A percentile compares a stretch with the other conserved stretches of the same genome.
These are phyloP conservation scores for Drosophila mauritiana DNA, from an alignment of 1,140 invertebrate species.

Conservation along the genomic window DNA sequence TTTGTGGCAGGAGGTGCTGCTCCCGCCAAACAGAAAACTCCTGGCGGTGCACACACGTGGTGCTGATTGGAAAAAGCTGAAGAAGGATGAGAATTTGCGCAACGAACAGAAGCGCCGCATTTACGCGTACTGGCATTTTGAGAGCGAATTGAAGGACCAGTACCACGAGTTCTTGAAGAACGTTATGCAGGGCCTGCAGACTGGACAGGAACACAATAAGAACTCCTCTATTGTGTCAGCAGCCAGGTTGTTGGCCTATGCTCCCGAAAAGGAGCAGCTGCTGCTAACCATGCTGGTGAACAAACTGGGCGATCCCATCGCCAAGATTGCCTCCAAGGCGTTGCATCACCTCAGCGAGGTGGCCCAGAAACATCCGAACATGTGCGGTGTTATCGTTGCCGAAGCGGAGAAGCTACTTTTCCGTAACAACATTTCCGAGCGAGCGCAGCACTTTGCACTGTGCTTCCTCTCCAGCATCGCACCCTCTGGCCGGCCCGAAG, in stretches of 20 bases:
- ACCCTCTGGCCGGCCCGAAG: constrained; percentile 88
- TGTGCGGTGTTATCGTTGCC: constrained; percentile 94
- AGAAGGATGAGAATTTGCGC: constrained; percentile 57
- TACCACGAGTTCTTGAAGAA: constrained; percentile 86
- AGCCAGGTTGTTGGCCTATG: constrained; percentile 91
- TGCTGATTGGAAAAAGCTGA: constrained; percentile 81
- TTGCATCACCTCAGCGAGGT: constrained; percentile 94
- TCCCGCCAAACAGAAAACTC: constrained; percentile 89
- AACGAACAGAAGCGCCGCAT: constrained; percentile 84
- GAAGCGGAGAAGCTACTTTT: constrained; percentile 97
- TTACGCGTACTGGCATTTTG: constrained; percentile 88
- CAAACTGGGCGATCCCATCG: constrained; percentile 96
- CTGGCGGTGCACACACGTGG: constrained; percentile 88
- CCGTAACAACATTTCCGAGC: constrained; percentile 91
- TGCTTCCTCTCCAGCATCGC: constrained; percentile 93
- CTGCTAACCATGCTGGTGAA: constrained; percentile 94
- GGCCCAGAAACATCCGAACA: constrained; percentile 94
- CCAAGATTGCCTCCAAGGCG: constrained; percentile 94
- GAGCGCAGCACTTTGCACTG: constrained; percentile 96
- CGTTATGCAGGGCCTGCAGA: constrained; percentile 77
- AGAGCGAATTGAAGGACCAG: constrained; percentile 89
- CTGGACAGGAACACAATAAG: constrained; percentile 89
- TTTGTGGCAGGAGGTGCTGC: constrained; percentile 89
- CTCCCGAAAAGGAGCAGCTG: constrained; percentile 95
- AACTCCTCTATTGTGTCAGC: constrained; percentile 92